phyloP scores from a whole-genome alignment of 2,888 invertebrate genomes.

The Drosophila paranaensis region DNA sequence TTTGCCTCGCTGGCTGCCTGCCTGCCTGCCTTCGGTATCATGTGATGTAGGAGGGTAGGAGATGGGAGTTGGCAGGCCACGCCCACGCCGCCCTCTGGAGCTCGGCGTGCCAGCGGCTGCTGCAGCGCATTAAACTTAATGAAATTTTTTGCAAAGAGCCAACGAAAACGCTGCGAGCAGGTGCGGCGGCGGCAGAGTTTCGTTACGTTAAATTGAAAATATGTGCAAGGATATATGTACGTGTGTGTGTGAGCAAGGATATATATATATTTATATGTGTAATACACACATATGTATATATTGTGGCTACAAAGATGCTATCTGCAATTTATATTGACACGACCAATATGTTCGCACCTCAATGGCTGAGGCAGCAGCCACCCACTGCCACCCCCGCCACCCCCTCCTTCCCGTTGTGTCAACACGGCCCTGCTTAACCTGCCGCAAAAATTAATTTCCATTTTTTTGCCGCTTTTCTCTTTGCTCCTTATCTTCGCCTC shows the following conservation, averaged over 20 bases:
- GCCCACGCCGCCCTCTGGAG: slow-evolving; percentile 1
- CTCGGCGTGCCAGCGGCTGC: slow-evolving; percentile 24
- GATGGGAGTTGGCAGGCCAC: background rate
- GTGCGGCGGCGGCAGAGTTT: background rate
- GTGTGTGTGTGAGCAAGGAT: background rate
- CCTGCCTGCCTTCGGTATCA: slow-evolving; percentile 14
- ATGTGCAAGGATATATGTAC: background rate
- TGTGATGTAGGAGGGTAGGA: slow-evolving; percentile 41
- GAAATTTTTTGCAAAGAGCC: slow-evolving; percentile 61
- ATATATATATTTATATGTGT: background rate
- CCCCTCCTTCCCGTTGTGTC: background rate
- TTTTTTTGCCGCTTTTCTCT: slow-evolving; percentile 42
- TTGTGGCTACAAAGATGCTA: slow-evolving; percentile 51
- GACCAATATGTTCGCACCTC: slow-evolving; percentile 58
- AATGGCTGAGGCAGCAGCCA: background rate
- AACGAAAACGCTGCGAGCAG: background rate
- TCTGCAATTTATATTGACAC: slow-evolving; percentile 74
- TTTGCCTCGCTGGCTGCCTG: background rate
- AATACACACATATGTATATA: background rate
- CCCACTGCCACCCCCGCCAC: background rate
- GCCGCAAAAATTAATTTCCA: slow-evolving; percentile 79
- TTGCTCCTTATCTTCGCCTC: slow-evolving; percentile 30
- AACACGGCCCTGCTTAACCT: slow-evolving; percentile 8
- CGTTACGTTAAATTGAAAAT: slow-evolving; percentile 12
- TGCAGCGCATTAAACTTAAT: slow-evolving; percentile 68